These are phyloP conservation scores for Pantherophis guttatus DNA, from an alignment of 2,113 vertebrate species.

Conservation along the genomic window DNA sequence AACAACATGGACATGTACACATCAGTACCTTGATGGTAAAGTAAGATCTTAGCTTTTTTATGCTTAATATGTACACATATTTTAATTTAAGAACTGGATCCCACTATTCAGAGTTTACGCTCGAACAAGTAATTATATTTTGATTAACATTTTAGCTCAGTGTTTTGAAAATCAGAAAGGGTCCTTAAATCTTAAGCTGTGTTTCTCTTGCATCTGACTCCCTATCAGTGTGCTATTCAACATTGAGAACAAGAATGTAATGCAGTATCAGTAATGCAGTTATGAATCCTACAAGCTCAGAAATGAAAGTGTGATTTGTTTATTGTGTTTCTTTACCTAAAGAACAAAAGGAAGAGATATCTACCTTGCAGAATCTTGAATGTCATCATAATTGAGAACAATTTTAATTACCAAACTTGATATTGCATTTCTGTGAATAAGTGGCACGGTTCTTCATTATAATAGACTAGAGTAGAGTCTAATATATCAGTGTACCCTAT, in stretches of 20 bases:
- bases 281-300: not conserved
- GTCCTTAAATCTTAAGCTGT: not conserved
- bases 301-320: not conserved
- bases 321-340: not conserved
- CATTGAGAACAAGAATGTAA: constrained; percentile 19
- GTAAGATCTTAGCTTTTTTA: not conserved
- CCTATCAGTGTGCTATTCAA: constrained; percentile 20
- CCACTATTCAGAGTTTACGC: not conserved
- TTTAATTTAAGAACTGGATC: not conserved
- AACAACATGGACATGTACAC: not conserved
- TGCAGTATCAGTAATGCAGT: not conserved
- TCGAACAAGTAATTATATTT: not conserved
- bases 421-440: not conserved
- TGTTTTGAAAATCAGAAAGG: not conserved
- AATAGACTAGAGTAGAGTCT: not conserved
- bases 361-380: not conserved
- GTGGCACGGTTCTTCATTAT: not conserved
- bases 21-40: not conserved
- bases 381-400: not conserved
- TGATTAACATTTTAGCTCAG: not conserved
- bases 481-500: not conserved
- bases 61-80: not conserved
- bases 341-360: not conserved
- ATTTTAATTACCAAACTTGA: not conserved
- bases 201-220: constrained; percentile 29